Evolutionary conservation across 2,888 invertebrate genomes (phyloP), one percentile per base, ranked within the genome.

Genomic region (Megaustenia siamemsis): DNA sequence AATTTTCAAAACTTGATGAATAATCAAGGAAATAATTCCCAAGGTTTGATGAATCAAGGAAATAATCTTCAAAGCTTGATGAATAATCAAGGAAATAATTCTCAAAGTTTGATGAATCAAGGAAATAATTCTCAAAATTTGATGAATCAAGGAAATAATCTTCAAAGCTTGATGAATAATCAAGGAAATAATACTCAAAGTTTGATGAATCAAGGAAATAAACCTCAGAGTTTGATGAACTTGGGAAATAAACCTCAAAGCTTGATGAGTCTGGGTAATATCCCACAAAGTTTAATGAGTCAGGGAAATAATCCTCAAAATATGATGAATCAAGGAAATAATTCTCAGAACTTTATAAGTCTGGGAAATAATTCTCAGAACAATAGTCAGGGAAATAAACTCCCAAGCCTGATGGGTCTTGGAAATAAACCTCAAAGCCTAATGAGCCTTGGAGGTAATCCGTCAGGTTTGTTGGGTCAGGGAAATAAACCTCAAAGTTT

Each of bases 301-400:
- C 53, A 56, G 21, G 38, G 77, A 60, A 40, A 32, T n/a, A 77
- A 38, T 35, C n/a, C 60, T n/a, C 78, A 78, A 43, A 66, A 66
- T 43, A 66, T 78, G 78, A 60, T 75, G 76, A 56, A 21, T 12
- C 73, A 73, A 28, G 49, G 43, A 5, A 49, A 28, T 45, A 73
- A 45, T 49, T n/a, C 43, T 28, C 73, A 73, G 12, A 73, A 24
- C 28, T 4, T 73, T n/a, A 75, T 75, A 35, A 15, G 21, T 18
- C 75, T 53, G 6, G 75, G 75, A 12, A 75, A 53, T 75, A 75
- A 75, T 40, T 43, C 12, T 24, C 78, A 78, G n/a, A 75, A 53
- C n/a, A 35, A 32, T 5, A 28, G 18, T 15, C 35, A 68, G 8
- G 28, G 68, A 18, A 35, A 35, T 40, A 71, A 71, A 40, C 71